Conservation (phyloP, 1,140 invertebrate genomes). For the Temnothorax longispinosus region DNA sequence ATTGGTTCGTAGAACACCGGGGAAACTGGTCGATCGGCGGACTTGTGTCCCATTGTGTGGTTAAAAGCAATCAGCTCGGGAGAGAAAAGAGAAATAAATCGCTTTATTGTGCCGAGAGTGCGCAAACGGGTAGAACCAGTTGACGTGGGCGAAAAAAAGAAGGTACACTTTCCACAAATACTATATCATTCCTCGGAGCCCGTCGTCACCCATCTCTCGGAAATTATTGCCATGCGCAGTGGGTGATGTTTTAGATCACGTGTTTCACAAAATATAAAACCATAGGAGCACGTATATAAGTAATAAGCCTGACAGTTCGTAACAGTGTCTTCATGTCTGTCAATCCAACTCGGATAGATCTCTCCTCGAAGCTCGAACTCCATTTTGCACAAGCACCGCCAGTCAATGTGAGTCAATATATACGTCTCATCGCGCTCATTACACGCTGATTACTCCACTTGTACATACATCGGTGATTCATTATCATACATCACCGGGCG, state of each 20-base stretch:
- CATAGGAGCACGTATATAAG: slow-evolving; percentile 46
- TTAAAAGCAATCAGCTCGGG: slow-evolving; percentile 5
- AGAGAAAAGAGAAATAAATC: slow-evolving; percentile 19
- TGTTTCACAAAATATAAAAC: slow-evolving; percentile 49
- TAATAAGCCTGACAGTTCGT: slow-evolving; percentile 43
- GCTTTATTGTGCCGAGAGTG: slow-evolving; percentile 47
- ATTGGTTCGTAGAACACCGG: slow-evolving; percentile 19
- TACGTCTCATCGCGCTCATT: slow-evolving; percentile 17
- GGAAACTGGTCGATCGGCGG: background rate
- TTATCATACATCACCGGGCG: background rate
- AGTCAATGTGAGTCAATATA: slow-evolving; percentile 18
- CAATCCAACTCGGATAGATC: slow-evolving; percentile 40
- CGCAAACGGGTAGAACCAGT: slow-evolving; percentile 54
- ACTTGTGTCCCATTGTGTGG: slow-evolving; percentile 19
- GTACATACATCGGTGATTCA: background rate
- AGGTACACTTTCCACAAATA: slow-evolving; percentile 39
- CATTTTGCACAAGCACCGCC: background rate
- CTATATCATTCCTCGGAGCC: background rate
- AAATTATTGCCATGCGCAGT: slow-evolving; percentile 45
- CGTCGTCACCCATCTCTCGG: slow-evolving; percentile 24
- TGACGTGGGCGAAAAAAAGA: slow-evolving; percentile 16
- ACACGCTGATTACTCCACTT: background rate
- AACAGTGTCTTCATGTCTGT: slow-evolving; percentile 53
- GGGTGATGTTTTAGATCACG: slow-evolving; percentile 40
- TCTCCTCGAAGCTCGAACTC: background rate